Conservation (phyloP, 2,113 vertebrate genomes). For the Puffinus mauretanicus region DNA sequence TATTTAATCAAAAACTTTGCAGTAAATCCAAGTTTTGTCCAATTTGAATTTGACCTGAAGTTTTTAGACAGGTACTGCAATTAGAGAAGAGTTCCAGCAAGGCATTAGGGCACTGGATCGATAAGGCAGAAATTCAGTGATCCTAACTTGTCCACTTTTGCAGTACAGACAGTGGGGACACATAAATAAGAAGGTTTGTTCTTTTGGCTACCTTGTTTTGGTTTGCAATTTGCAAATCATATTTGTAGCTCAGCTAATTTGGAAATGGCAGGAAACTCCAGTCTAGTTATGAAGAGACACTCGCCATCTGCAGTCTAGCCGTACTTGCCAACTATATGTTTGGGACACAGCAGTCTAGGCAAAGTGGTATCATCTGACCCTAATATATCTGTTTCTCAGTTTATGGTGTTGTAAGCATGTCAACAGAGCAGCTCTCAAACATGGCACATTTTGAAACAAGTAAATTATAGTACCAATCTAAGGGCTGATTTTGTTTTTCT, state of each 20-base stretch:
- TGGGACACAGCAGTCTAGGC: constrained; percentile 66
- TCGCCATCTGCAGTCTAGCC: constrained; percentile 75
- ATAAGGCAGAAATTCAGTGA: neutral
- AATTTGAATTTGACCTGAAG: neutral
- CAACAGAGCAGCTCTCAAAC: constrained; percentile 48
- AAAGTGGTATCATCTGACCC: constrained; percentile 56
- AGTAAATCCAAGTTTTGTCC: neutral
- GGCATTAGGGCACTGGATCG: neutral
- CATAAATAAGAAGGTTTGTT: neutral
- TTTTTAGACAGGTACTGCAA: neutral
- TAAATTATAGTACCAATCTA: constrained; percentile 58
- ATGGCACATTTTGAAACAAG: constrained; percentile 43
- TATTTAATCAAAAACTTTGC: neutral
- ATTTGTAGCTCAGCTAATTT: constrained; percentile 54
- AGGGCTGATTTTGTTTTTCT: constrained; percentile 57
- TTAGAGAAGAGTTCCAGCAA: neutral
- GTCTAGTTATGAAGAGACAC: constrained; percentile 58
- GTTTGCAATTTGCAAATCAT: constrained; percentile 58
- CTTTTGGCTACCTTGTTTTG: constrained; percentile 25
- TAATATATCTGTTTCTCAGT: constrained; percentile 50
- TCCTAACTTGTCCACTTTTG: neutral
- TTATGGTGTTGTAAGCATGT: constrained; percentile 48
- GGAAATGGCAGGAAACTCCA: constrained; percentile 57
- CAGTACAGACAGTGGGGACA: neutral
- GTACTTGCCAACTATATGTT: constrained; percentile 65